Evolutionary conservation across 2,113 vertebrate species (phyloP), one percentile per base, ranked within the genome.

Genomic region (Haplochromis vanheusdeni): DNA sequence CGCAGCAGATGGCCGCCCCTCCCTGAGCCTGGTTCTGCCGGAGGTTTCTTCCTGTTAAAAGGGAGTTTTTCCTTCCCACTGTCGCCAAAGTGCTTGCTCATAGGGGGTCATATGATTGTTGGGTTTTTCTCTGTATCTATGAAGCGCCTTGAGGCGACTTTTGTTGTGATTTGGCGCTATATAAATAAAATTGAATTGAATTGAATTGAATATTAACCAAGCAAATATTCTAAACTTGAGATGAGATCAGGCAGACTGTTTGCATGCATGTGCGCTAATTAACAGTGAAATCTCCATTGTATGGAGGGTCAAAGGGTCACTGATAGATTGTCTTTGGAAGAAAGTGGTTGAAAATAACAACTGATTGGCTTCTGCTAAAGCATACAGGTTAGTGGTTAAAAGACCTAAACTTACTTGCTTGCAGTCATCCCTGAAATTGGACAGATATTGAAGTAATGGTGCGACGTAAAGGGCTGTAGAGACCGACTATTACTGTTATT

Each of bases 401-500:
- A 89, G 51, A 31, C 54, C 68, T 2, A 77, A 85, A 88, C 75
- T 79, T 14, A 23, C 80, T 88, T 19, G 10, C 73, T 84, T 84
- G 87, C 87, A 91, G 42, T 83, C 86, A 90, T 86, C 89, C 92
- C 86, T 93, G 89, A 92, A 92, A 94, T 91, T 90, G 73, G 81
- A 87, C 68, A 79, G 81, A 92, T 89, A 90, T 89, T 40, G 60
- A 87, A 75, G 86, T 85, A 85, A 90, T 37, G 42, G 49, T 23
- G 80, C 5, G 26, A 80, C 75, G 86, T 52, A 45, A 80, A 86
- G 45, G 12, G 68, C 91, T 81, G 65, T 16, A 37, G 70, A 80
- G 83, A 49, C 21, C 1, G 35, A 58, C 84, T 84, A 42, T 87
- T 87, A 62, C 88, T 92, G 84, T 86, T 82, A 87, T 91, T 91